A percentile compares a stretch with the other conserved stretches of the same genome.
Evolutionary conservation across 2,888 invertebrate species (phyloP).

Genomic region (Andrena flavipes): DNA sequence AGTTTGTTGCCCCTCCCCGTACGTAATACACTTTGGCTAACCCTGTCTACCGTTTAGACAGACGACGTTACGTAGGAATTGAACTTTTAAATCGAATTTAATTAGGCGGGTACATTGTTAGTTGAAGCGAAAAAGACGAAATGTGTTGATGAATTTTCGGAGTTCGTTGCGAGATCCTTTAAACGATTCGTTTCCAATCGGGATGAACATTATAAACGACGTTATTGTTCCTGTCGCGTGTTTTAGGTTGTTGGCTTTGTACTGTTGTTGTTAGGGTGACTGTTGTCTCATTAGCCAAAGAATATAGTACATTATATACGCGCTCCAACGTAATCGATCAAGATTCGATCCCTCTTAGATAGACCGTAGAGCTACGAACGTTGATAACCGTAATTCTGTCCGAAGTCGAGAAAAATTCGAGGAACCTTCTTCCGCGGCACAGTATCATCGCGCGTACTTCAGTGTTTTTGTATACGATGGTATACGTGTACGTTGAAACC

Average conservation of each 20-base stretch:
- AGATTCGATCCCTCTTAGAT: slow-evolving; percentile 23
- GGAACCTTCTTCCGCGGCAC: not conserved
- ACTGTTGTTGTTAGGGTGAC: slow-evolving; percentile 56
- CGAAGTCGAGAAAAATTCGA: slow-evolving; percentile 10
- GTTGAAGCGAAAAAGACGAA: not conserved
- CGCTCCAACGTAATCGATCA: slow-evolving; percentile 32
- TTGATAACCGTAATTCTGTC: slow-evolving; percentile 31
- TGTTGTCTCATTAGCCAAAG: slow-evolving; percentile 66
- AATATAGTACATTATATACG: slow-evolving; percentile 31
- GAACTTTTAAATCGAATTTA: slow-evolving; percentile 54
- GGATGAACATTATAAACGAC: slow-evolving; percentile 25
- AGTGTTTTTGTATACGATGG: slow-evolving; percentile 29
- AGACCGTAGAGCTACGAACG: slow-evolving; percentile 18
- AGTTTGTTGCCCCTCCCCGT: slow-evolving; percentile 27
- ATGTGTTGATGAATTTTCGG: slow-evolving; percentile 16
- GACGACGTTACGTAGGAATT: slow-evolving; percentile 59
- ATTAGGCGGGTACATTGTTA: slow-evolving; percentile 11
- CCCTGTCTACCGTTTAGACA: slow-evolving; percentile 8
- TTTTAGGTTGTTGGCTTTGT: slow-evolving; percentile 60
- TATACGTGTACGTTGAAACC: slow-evolving; percentile 25
- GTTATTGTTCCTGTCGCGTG: slow-evolving; percentile 58
- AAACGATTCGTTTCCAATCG: slow-evolving; percentile 45
- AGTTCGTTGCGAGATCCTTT: slow-evolving; percentile 29
- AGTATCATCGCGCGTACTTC: slow-evolving; percentile 5
- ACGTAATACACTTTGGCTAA: slow-evolving; percentile 30